Evolutionary conservation across 2,888 invertebrate genomes (phyloP).

Genomic region (Taphrorychus bicolor): DNA sequence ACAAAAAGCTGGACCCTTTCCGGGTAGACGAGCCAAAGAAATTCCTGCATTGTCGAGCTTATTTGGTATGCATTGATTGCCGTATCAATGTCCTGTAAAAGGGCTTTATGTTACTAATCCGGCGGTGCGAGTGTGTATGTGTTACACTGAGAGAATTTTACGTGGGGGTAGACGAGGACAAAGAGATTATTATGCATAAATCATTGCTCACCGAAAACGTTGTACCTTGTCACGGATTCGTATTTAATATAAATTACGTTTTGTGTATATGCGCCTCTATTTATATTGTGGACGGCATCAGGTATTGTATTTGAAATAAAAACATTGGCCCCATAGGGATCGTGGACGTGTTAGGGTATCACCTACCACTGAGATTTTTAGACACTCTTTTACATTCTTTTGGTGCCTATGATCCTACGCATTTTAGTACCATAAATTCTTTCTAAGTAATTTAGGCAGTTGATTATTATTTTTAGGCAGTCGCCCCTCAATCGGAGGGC

Average conservation of each 20-base stretch:
- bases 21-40: background rate
- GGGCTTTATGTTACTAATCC: constrained; percentile 5
- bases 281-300: constrained; percentile 13
- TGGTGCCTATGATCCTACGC: background rate
- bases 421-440: too few species aligned
- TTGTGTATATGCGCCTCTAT: constrained; percentile 19
- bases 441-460: too few species aligned
- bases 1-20: background rate
- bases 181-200: constrained; percentile 26
- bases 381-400: background rate
- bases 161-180: constrained; percentile 13
- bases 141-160: background rate
- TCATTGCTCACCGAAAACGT: constrained; percentile 13
- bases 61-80: constrained; percentile 1
- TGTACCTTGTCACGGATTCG: constrained; percentile 28
- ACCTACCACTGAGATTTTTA: background rate
- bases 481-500: background rate
- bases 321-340: constrained; percentile 2
- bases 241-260: constrained; percentile 29
- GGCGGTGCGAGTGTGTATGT: too few species aligned
- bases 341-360: background rate
- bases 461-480: too few species aligned
- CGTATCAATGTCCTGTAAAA: background rate
- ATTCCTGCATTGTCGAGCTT: background rate
- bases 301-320: constrained; percentile 1